phyloP scores from a whole-genome alignment of 2,113 vertebrate genomes.

The Oceanodroma tethys region DNA sequence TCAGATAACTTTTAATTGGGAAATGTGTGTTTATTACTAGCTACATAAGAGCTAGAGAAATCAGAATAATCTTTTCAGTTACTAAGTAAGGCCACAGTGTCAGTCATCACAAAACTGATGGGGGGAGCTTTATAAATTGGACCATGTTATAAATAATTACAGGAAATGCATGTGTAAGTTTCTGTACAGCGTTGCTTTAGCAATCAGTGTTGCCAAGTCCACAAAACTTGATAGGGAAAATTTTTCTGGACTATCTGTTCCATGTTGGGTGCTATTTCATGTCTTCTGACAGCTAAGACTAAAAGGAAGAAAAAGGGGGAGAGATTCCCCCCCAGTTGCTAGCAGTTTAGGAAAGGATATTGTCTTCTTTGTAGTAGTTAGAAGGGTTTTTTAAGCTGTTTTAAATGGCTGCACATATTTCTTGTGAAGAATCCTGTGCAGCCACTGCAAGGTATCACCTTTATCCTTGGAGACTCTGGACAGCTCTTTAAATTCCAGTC shows the following conservation, averaged over 20 bases:
- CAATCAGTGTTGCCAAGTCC: neutral
- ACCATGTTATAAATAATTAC: neutral
- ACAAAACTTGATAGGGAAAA: neutral
- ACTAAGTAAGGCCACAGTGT: neutral
- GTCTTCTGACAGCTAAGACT: neutral
- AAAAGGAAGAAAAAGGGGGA: neutral
- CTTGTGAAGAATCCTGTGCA: neutral
- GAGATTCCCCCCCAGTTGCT: neutral
- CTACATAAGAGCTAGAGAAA: neutral
- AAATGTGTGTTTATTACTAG: constrained; percentile 6
- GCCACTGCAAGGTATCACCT: neutral
- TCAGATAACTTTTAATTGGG: neutral
- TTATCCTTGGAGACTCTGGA: neutral
- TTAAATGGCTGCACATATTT: constrained; percentile 2
- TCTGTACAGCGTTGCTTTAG: neutral
- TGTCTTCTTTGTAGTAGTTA: neutral
- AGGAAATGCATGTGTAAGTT: neutral
- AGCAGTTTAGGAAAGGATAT: neutral
- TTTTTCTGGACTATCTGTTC: neutral
- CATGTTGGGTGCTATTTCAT: neutral
- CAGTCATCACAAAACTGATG: neutral
- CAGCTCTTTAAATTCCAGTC: neutral
- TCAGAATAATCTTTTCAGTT: neutral
- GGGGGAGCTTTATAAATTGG: neutral
- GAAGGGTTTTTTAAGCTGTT: neutral